Evolutionary conservation across 2,888 invertebrate genomes (phyloP).

Genomic region (Noctua janthe): DNA sequence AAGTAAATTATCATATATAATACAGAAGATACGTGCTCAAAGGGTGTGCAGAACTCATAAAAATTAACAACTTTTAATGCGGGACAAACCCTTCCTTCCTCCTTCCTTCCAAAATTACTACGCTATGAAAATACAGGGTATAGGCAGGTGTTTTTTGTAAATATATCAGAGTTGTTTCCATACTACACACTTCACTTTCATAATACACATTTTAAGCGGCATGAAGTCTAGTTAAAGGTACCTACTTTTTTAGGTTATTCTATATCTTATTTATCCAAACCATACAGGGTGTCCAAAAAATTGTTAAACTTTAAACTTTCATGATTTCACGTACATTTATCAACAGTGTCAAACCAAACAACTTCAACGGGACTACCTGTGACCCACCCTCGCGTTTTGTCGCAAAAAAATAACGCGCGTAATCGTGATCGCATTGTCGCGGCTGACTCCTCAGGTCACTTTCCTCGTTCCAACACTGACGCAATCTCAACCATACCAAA

Average conservation of each 20-base stretch:
- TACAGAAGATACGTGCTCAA: background rate
- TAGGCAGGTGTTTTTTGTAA: background rate
- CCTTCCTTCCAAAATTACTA: background rate
- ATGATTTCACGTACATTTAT: slow-evolving; percentile 25
- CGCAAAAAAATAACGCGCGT: slow-evolving; percentile 74
- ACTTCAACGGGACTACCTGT: slow-evolving; percentile 59
- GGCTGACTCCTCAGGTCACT: slow-evolving; percentile 70
- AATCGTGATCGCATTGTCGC: slow-evolving; percentile 74
- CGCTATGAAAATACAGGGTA: background rate
- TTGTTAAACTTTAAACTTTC: background rate
- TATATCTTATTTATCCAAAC: background rate
- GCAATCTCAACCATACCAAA: slow-evolving; percentile 39
- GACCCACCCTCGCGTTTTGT: slow-evolving; percentile 71
- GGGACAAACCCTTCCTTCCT: background rate
- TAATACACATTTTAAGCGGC: background rate
- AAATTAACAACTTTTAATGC: background rate
- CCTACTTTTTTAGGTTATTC: background rate
- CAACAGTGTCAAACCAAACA: slow-evolving; percentile 53
- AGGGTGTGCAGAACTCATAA: background rate
- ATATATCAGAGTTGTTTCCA: background rate
- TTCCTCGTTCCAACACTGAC: slow-evolving; percentile 55
- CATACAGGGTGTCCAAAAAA: background rate
- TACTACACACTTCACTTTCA: background rate
- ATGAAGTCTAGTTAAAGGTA: background rate
- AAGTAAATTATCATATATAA: background rate